A percentile compares a stretch with the other conserved stretches of the same genome.
Evolutionary conservation across 2,113 vertebrate genomes (phyloP).

Genomic region (Tragelaphus buxtoni): DNA sequence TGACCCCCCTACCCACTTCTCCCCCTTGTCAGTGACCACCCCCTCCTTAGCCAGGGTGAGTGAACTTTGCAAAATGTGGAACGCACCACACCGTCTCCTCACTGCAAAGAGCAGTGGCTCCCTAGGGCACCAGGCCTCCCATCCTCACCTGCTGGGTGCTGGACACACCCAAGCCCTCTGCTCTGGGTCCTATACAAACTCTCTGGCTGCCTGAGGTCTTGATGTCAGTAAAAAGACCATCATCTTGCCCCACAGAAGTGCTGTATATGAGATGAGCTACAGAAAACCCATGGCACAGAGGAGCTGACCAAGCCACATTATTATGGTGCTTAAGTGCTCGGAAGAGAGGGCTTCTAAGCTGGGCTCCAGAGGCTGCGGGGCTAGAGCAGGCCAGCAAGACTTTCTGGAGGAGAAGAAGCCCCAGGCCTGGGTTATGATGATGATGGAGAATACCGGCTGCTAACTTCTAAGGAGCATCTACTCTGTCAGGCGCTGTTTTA

Average conservation of each 20-base stretch:
- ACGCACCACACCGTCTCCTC: not conserved
- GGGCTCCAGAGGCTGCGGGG: no score
- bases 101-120: no score
- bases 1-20: no score
- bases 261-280: fast-evolving
- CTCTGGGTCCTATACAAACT: not conserved
- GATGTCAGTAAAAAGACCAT: not conserved
- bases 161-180: not conserved
- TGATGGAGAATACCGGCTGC: not conserved
- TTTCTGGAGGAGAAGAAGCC: not conserved
- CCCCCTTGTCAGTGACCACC: no score
- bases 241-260: not conserved
- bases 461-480: not conserved
- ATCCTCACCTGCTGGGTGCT: not conserved
- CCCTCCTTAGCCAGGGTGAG: not conserved
- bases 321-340: not conserved
- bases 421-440: not conserved
- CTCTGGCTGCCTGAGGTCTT: not conserved
- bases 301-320: fast-evolving
- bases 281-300: not conserved
- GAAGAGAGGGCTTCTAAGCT: not conserved
- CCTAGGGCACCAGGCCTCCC: not conserved
- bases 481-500: not conserved
- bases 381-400: not conserved
- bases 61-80: not conserved